Conservation (phyloP, 2,888 invertebrate genomes). For the Scaptomyza reducta region DNA sequence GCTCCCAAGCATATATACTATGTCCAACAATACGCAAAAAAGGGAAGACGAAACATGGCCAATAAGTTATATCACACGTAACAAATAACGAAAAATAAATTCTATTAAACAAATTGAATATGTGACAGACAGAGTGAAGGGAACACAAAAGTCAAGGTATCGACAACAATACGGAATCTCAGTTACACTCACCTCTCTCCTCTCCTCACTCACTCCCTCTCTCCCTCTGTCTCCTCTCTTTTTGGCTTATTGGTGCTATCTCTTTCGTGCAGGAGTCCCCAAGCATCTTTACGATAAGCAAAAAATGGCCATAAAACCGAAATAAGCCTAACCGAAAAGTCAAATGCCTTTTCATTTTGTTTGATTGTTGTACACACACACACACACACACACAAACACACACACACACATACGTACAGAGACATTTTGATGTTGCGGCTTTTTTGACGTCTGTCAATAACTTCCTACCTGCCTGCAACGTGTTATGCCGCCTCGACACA, state of each 20-base stretch:
- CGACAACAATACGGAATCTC: conserved; percentile 50
- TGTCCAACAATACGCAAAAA: neutral
- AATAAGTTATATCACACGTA: conserved; percentile 55
- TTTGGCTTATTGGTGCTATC: conserved; percentile 10
- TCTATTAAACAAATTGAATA: conserved; percentile 77
- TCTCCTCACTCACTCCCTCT: neutral
- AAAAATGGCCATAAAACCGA: conserved; percentile 61
- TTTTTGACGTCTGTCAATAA: conserved; percentile 62
- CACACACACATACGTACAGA: conserved; percentile 2
- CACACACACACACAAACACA: conserved; percentile 23
- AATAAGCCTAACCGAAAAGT: conserved; percentile 71
- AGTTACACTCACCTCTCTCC: conserved; percentile 25
- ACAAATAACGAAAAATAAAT: conserved; percentile 62
- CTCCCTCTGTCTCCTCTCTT: neutral
- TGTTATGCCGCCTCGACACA: conserved; percentile 25
- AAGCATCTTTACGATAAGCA: conserved; percentile 46
- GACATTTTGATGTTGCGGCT: conserved; percentile 21
- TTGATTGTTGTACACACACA: conserved; percentile 52
- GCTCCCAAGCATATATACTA: neutral
- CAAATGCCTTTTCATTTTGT: conserved; percentile 67
- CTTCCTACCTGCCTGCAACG: conserved; percentile 48
- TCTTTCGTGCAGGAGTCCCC: conserved; percentile 9
- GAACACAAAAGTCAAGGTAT: conserved; percentile 31
- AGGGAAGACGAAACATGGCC: conserved; percentile 23
- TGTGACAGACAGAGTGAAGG: conserved; percentile 45